Evolutionary conservation across 2,888 invertebrate genomes (phyloP).

Genomic region (Lagria hirta): DNA sequence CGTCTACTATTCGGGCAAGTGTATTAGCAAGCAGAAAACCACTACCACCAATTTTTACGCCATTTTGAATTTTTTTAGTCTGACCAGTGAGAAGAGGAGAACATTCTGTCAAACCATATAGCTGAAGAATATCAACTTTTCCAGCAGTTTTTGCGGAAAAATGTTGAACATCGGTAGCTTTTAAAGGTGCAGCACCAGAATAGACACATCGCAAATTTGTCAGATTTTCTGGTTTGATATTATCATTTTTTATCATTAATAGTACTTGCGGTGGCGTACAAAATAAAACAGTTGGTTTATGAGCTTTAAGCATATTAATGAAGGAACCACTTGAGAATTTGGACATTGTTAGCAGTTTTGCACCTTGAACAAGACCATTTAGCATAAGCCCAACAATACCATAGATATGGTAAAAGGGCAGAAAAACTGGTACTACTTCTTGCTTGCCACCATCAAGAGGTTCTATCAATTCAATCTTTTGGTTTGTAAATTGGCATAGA

Average conservation of each 20-base stretch:
- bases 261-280: too few species aligned
- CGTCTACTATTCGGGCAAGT: slow-evolving; percentile 62
- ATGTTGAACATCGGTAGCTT: slow-evolving; percentile 43
- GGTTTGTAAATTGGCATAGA: not conserved
- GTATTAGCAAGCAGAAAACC: slow-evolving; percentile 66
- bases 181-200: slow-evolving; percentile 58
- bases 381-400: slow-evolving; percentile 55
- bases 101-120: slow-evolving; percentile 71
- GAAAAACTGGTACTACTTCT: slow-evolving; percentile 45
- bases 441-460: slow-evolving; percentile 31
- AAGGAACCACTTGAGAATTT: too few species aligned
- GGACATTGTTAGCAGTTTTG: too few species aligned
- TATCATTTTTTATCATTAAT: slow-evolving; percentile 45
- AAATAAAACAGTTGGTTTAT: too few species aligned
- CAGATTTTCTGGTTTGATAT: slow-evolving; percentile 55
- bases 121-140: slow-evolving; percentile 35
- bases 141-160: slow-evolving; percentile 39
- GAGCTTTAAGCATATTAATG: too few species aligned
- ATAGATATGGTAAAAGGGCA: slow-evolving; percentile 60
- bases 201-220: slow-evolving; percentile 52
- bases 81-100: slow-evolving; percentile 59
- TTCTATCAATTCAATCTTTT: slow-evolving; percentile 44
- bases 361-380: slow-evolving; percentile 51
- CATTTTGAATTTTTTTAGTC: slow-evolving; percentile 30
- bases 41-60: slow-evolving; percentile 46